Percentiles rank a stretch among this genome's conserved stretches.
phyloP scores from a whole-genome alignment of 2,888 invertebrate genomes.

The Diarsia brunnea region DNA sequence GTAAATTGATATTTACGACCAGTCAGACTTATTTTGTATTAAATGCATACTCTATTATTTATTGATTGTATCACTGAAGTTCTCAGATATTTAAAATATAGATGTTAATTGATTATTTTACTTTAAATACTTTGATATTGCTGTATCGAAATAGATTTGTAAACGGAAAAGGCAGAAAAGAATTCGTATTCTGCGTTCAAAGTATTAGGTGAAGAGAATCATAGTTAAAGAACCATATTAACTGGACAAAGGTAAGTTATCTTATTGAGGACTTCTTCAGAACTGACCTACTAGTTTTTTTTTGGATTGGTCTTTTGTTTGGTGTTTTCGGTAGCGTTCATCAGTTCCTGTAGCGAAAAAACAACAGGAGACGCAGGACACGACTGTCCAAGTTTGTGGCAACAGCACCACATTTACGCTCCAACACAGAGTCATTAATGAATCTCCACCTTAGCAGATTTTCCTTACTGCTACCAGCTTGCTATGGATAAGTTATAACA shows the following conservation, averaged over 20 bases:
- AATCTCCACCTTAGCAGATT: no score
- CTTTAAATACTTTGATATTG: conserved; percentile 6
- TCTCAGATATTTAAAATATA: conserved; percentile 8
- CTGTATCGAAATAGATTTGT: background rate
- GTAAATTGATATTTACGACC: conserved; percentile 63
- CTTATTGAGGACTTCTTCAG: no score
- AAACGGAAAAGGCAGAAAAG: background rate
- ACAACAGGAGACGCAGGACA: no score
- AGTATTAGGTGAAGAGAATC: background rate
- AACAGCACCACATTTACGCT: no score
- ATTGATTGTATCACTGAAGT: conserved; percentile 32
- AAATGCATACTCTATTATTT: conserved; percentile 41
- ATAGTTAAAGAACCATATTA: background rate
- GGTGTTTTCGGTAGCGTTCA: no score
- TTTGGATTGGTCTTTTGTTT: no score
- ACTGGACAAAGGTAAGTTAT: background rate
- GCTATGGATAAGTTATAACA: background rate
- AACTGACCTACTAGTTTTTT: no score
- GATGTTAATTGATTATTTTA: conserved; percentile 30
- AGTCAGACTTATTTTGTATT: conserved; percentile 44
- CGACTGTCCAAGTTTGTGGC: no score
- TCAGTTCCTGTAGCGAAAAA: no score
- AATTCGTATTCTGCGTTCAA: background rate
- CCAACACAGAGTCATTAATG: no score
- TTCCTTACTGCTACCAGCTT: no score